Base-by-base conservation (phyloP, 2,113 vertebrate species). In the Amblyopsis rosae region DNA sequence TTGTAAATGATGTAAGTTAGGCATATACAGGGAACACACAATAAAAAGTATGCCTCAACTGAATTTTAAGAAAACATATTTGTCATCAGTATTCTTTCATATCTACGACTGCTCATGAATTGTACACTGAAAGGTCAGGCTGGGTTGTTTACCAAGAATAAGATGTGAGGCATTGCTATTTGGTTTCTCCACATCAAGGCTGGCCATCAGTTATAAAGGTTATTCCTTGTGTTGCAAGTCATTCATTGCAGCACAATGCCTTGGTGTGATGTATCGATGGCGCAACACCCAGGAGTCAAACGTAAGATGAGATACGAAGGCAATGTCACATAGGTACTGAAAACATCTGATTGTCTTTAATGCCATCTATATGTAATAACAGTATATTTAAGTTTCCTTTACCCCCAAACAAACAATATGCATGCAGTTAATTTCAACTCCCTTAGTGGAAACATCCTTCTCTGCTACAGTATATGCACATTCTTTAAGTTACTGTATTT, bases 1-100 rank as follows among this genome's bases (percentile, higher is more conserved):
- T 51, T 69, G 17, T 12, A 51, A 62, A 86, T 78, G 67, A 84
- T 74, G 69, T 77, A 71, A 58, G 59, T 61, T 48, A 63, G 35
- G 35, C 4, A 41, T 41, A 12, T 32, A 33, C 46, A 48, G 45
- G 50, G 59, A 59, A 45, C 49, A 35, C 49, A 15, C 11, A 9
- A n/a, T 13, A 6, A 35, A 7, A 45, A 4, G 41, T 60, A 60
- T 58, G 35, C 7, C 59, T 16, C 59, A 60, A n/a, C 32, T 41
- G 35, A n/a, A 45, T 60, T 33, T 60, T 15, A 41, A 11, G 26
- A 41, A 41, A 41, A 41, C 35, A 6, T 41, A 41, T 41, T 41
- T 41, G 6, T 8, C 35, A 41, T 41, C 35, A 41, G 35, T 41
- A 6, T 41, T 41, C 35, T 41, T 41, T 41, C 35, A 41, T 5